These are phyloP conservation scores for Probosciger aterrimus DNA, from an alignment of 2,113 vertebrate genomes.

Conservation along the genomic window DNA sequence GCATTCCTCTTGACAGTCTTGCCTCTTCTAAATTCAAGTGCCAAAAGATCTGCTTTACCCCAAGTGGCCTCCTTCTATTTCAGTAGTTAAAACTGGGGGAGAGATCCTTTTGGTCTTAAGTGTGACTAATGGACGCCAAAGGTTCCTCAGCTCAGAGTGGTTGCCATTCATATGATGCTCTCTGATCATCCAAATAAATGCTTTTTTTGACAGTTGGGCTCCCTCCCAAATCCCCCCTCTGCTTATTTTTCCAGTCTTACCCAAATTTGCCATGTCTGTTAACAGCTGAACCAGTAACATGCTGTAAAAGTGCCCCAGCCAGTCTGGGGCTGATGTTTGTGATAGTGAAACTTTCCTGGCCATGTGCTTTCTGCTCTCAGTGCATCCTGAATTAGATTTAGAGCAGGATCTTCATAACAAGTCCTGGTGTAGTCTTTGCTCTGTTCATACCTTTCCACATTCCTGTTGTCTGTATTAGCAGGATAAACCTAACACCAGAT, in stretches of 20 bases:
- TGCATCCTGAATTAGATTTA: background rate
- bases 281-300: background rate
- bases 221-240: too few relatives aligned
- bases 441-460: background rate
- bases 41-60: background rate
- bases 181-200: background rate
- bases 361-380: background rate
- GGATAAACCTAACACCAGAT: constrained; percentile 21
- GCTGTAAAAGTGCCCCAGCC: background rate
- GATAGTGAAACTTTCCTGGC: background rate
- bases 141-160: background rate
- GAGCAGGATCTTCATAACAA: background rate
- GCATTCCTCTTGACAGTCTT: background rate
- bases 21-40: background rate
- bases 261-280: background rate
- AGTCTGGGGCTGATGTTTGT: background rate
- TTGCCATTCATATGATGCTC: background rate
- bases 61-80: background rate
- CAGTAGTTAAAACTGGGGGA: background rate
- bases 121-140: background rate
- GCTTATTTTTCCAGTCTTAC: background rate
- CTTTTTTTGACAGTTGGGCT: background rate
- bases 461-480: background rate
- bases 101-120: background rate
- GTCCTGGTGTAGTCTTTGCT: background rate